Conservation (phyloP, 2,888 invertebrate species). For the Matsumyia berberina region DNA sequence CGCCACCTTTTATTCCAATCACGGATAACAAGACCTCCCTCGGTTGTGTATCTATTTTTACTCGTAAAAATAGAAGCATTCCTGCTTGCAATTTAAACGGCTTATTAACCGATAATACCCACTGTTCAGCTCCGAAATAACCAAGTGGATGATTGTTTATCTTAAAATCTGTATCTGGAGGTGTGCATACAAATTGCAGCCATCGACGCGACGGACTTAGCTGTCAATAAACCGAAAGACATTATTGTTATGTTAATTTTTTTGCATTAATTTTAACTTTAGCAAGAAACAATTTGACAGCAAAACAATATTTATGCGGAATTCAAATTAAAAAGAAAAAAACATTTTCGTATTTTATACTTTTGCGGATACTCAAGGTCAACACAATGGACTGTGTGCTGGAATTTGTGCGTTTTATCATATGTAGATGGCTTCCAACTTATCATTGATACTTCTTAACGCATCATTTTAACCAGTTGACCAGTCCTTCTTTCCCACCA, state of each 20-base stretch:
- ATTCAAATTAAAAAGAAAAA: neutral
- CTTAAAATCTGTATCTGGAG: neutral
- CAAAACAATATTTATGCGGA: neutral
- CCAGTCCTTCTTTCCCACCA: constrained; percentile 5
- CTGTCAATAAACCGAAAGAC: neutral
- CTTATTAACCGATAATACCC: constrained; percentile 1
- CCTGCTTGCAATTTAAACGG: constrained; percentile 33
- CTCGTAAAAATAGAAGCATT: constrained; percentile 4
- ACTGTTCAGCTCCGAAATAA: neutral
- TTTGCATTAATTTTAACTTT: constrained; percentile 2
- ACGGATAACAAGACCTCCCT: constrained; percentile 6
- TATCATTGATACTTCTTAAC: neutral
- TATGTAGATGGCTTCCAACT: neutral
- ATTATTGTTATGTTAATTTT: neutral
- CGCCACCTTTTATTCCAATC: constrained; percentile 10
- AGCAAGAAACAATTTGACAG: constrained; percentile 4
- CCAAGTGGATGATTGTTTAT: neutral
- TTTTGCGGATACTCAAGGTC: constrained; percentile 4
- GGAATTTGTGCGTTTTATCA: constrained; percentile 18
- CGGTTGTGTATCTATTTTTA: neutral
- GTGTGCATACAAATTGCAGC: constrained; percentile 19
- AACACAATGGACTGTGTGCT: neutral
- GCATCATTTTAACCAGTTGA: constrained; percentile 12
- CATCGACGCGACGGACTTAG: neutral
- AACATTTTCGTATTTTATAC: neutral